These are phyloP conservation scores for Exocentrus adspersus DNA, from an alignment of 2,888 invertebrate species.

Conservation along the genomic window DNA sequence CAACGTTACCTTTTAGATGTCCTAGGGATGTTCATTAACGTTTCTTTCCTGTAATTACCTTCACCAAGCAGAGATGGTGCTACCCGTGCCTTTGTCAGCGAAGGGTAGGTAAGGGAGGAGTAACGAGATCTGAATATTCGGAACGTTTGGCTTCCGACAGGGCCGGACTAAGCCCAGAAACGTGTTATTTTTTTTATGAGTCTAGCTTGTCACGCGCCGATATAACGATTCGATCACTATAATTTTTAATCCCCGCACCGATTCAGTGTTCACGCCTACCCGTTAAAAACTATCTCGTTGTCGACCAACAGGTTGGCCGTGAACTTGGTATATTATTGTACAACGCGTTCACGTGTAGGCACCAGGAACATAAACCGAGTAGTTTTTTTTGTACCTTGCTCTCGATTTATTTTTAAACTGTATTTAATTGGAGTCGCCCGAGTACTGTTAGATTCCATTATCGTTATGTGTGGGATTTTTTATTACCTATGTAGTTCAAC, in stretches of 20 bases:
- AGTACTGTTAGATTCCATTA: background rate
- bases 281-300: slow-evolving; percentile 6
- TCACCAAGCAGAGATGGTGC: too few species aligned
- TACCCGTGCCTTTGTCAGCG: too few species aligned
- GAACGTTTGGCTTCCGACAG: too few species aligned
- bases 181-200: too few species aligned
- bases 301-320: slow-evolving; percentile 3
- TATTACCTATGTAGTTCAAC: too few species aligned
- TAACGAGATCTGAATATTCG: too few species aligned
- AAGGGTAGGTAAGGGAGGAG: too few species aligned
- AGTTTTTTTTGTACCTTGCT: background rate
- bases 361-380: slow-evolving; percentile 2
- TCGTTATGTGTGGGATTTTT: too few species aligned
- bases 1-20: too few species aligned
- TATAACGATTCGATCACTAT: background rate
- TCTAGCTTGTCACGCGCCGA: slow-evolving; percentile 4
- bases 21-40: too few species aligned
- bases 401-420: background rate
- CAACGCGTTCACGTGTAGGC: background rate
- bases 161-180: too few species aligned
- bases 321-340: slow-evolving; percentile 12
- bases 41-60: too few species aligned
- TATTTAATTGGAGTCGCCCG: background rate
- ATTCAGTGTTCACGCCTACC: slow-evolving; percentile 2
- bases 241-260: slow-evolving; percentile 10